Evolutionary conservation across 2,113 vertebrate species (phyloP), one percentile per base, ranked within the genome.

Genomic region (Python bivittatus): DNA sequence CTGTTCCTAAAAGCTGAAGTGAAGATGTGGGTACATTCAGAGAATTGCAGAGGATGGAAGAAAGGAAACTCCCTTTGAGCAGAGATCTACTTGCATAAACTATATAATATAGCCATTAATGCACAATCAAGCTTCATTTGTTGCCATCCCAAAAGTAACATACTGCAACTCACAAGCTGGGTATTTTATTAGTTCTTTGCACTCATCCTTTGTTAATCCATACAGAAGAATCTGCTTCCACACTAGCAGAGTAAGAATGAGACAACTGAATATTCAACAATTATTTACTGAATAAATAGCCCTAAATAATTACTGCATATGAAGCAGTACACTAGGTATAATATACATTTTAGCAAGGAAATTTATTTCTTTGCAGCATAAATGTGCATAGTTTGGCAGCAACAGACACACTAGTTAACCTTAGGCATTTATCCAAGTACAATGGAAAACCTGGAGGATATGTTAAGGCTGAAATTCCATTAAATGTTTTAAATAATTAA

Each of bases 401-500:
- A 91, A 92, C 8, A 88, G 91, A 92, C 56, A 90, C 38, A 11
- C 87, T 84, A 91, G 96, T 96, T 97, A 97, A 98, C 94, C 96
- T 93, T 94, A 97, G 96, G 96, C 96, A 95, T 93, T 96, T 95
- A 91, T 95, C 97, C 94, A 96, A 95, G 93, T 91, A 92, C 88
- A 89, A 93, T 0, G 0, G 92, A 92, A 97, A 95, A 96, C n/a
- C 64, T 93, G 93, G 97, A 95, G 96, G 95, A 96, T 88, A 96
- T 68, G n/a, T 79, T 0, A 93, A 95, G 96, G 94, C 57, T 96
- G 96, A 96, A 97, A 98, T 97, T 97, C 97, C 98, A 98, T 98
- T 97, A 98, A 79, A 93, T 92, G 94, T 95, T 97, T 97, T 98
- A 97, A 98, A 98, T 98, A 97, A 98, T 98, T 98, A 96, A 98